Evolutionary conservation across 2,797 vertebrate species (phyloP), one percentile per base, ranked within the genome.

Genomic region (Megaceryle alcyon): DNA sequence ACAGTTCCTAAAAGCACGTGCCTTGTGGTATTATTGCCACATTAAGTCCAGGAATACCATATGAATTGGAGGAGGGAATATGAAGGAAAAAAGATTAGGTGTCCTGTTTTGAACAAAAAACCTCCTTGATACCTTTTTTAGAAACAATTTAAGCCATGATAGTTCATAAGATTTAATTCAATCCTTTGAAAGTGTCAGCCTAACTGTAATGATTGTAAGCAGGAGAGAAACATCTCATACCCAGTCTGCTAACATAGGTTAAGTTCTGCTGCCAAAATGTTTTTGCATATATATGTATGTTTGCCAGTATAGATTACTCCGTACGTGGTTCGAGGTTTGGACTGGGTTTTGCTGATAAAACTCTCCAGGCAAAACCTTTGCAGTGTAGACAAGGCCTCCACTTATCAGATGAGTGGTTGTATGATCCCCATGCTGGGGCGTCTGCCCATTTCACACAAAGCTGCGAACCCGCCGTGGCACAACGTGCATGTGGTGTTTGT

Each of bases 401-500:
- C 37, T 69, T n/a, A 17, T 13, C 65, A 69, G 33, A 9, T 11
- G 44, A 72, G 10, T 3, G 4, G 25, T 61, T 2, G 3, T 25
- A 44, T 0, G 1, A 31, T 73, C 60, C 21, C 44, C 2, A 3
- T 51, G 57, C 29, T 39, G 28, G 41, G 61, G 7, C 29, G 33
- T 28, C 33, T 83, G 53, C 61, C 81, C n/a, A 9, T 88, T 64
- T 77, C 53, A 44, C 22, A 0, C 0, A 1, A 59, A 29, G 33
- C 75, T 3, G 0, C 43, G 51, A 60, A 31, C 28, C 31, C 2
- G 0, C 12, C 25, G 23, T 14, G 19, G 6, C 61, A 16, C 28
- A 12, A 29, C 31, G 13, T 29, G 2, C 6, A 4, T 1, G 1
- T 48, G 61, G 21, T 46, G 53, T 56, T 79, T 41, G 3, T 22